Conservation (phyloP, 2,797 vertebrate genomes). For the Simalia tracyae region DNA sequence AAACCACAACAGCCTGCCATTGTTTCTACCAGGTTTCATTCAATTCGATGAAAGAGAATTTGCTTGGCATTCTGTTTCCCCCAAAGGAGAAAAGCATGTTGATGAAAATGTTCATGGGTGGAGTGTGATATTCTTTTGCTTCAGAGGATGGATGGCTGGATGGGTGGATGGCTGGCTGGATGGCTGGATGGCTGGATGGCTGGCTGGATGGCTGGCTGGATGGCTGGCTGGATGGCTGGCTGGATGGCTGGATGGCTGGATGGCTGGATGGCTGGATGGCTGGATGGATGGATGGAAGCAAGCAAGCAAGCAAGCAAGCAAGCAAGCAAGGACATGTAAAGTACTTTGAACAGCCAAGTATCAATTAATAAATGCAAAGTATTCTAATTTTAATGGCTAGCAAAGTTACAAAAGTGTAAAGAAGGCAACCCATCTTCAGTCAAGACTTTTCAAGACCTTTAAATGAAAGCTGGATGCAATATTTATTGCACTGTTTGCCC, state of each 20-base stretch:
- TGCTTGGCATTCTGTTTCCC: neutral
- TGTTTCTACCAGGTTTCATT: neutral
- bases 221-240: too few relatives aligned
- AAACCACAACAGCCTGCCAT: neutral
- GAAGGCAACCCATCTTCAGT: neutral
- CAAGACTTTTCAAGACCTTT: neutral
- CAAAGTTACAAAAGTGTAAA: neutral
- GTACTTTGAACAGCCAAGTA: neutral
- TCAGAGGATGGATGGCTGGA: neutral
- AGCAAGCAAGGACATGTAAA: neutral
- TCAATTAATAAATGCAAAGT: neutral
- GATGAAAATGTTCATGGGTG: neutral
- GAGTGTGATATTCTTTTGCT: neutral
- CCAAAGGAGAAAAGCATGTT: neutral
- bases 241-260: too few relatives aligned
- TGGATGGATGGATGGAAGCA: neutral
- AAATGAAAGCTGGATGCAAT: neutral
- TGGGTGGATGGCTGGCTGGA: fast-evolving
- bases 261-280: neutral
- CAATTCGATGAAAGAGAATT: neutral
- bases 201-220: too few relatives aligned
- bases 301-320: neutral
- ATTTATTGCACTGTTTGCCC: neutral
- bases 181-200: neutral
- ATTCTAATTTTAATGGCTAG: neutral